A percentile compares a stretch with the other conserved stretches of the same genome.
Evolutionary conservation across 2,888 invertebrate species (phyloP).

Genomic region (Agrochola lota): DNA sequence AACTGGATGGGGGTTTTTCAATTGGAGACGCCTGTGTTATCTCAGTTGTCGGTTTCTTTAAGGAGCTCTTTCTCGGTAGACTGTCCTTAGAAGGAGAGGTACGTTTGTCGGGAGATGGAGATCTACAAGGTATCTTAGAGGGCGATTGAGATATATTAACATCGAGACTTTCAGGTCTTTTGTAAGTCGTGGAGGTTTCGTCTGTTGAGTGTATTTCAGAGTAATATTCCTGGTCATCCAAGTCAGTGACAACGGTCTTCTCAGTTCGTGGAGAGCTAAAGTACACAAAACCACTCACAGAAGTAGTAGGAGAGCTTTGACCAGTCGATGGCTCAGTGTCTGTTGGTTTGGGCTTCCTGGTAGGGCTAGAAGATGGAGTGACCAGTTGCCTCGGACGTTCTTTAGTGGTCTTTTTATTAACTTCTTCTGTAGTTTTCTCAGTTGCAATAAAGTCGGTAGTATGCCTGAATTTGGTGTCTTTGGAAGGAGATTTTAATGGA

Average conservation of each 20-base stretch:
- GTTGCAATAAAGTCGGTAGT: constrained; percentile 80
- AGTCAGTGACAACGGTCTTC: constrained; percentile 80
- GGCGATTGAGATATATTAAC: constrained; percentile 78
- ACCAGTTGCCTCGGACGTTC: constrained; percentile 82
- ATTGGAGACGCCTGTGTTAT: constrained; percentile 75
- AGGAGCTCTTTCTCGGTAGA: constrained; percentile 86
- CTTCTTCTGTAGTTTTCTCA: constrained; percentile 79
- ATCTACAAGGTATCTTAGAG: constrained; percentile 85
- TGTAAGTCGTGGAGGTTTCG: constrained; percentile 60
- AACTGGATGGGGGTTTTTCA: constrained; percentile 86
- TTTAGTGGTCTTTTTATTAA: constrained; percentile 74
- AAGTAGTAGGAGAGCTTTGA: constrained; percentile 89
- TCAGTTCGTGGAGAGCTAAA: constrained; percentile 80
- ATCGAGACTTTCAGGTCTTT: constrained; percentile 72
- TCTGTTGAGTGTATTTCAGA: constrained; percentile 69
- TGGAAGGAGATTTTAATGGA: constrained; percentile 74
- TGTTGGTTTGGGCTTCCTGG: constrained; percentile 80
- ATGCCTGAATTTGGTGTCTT: constrained; percentile 75
- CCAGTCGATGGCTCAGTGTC: constrained; percentile 84
- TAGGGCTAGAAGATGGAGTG: constrained; percentile 89
- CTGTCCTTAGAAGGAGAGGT: constrained; percentile 77
- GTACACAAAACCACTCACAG: constrained; percentile 90
- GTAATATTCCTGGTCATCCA: constrained; percentile 78
- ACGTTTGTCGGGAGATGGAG: constrained; percentile 83
- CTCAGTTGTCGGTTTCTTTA: constrained; percentile 83